Percentiles rank a stretch among this genome's conserved stretches.
These are phyloP conservation scores for Sinelater perroti DNA, from an alignment of 2,888 invertebrate genomes.

Conservation along the genomic window DNA sequence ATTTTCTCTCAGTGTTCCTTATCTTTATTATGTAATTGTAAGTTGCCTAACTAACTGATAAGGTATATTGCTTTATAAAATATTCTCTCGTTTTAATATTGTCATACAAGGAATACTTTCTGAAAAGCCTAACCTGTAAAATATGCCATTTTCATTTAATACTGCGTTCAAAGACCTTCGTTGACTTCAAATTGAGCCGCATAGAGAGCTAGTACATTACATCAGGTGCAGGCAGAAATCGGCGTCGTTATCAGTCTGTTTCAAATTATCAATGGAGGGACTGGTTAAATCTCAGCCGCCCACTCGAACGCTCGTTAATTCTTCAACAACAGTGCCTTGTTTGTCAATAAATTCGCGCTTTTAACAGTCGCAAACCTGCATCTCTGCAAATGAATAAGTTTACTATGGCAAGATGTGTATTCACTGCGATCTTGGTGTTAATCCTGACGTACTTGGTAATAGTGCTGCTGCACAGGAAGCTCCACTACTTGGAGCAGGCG, in stretches of 20 bases:
- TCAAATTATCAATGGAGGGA: conserved; percentile 6
- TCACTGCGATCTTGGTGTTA: conserved; percentile 54
- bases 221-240: neutral
- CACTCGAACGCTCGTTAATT: neutral
- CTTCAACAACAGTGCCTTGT: neutral
- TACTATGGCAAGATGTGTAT: conserved; percentile 55
- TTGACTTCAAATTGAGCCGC: too few relatives aligned
- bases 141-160: too few relatives aligned
- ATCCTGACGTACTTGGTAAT: conserved; percentile 56
- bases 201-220: too few relatives aligned
- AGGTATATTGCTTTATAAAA: too few relatives aligned
- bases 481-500: conserved; percentile 48
- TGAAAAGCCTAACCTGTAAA: too few relatives aligned
- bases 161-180: too few relatives aligned
- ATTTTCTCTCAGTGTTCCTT: too few relatives aligned
- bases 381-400: conserved; percentile 31
- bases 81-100: too few relatives aligned
- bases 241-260: conserved; percentile 7
- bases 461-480: conserved; percentile 57
- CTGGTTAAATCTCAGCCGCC: conserved; percentile 4
- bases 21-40: too few relatives aligned
- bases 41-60: too few relatives aligned
- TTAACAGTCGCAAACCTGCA: neutral
- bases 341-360: neutral
- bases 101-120: too few relatives aligned